A percentile compares a stretch with the other conserved stretches of the same genome.
phyloP scores from a whole-genome alignment of 2,888 invertebrate genomes.

The Nomada goodeniana region DNA sequence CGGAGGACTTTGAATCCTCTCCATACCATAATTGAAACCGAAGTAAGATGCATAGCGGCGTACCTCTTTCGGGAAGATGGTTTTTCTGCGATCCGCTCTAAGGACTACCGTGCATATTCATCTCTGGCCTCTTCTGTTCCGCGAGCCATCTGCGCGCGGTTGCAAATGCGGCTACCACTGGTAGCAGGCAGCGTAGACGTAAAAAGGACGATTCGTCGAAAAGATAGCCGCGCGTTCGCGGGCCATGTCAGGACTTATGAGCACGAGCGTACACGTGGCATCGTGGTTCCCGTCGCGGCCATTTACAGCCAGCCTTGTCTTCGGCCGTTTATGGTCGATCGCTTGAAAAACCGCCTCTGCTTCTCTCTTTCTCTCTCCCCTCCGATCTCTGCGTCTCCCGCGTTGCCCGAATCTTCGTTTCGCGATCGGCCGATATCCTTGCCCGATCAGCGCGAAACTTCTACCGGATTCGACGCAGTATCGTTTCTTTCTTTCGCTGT shows the following conservation, averaged over 20 bases:
- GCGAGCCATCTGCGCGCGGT: constrained; percentile 57
- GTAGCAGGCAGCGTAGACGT: constrained; percentile 51
- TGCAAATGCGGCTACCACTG: constrained; percentile 48
- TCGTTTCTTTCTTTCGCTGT: neutral
- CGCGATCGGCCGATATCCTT: constrained; percentile 30
- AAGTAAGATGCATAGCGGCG: neutral
- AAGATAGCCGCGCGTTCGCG: constrained; percentile 66
- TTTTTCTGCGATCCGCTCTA: constrained; percentile 11
- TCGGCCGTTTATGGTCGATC: constrained; percentile 72
- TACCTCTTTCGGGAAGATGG: neutral
- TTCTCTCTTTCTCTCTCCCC: constrained; percentile 33
- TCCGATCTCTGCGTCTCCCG: constrained; percentile 1
- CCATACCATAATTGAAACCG: constrained; percentile 14
- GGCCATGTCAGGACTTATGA: constrained; percentile 70
- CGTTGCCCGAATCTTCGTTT: constrained; percentile 20
- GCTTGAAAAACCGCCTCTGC: constrained; percentile 70
- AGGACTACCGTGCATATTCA: constrained; percentile 42
- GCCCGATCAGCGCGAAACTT: constrained; percentile 31
- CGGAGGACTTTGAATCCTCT: too few species aligned
- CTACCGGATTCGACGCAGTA: constrained; percentile 1
- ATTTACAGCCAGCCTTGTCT: constrained; percentile 82
- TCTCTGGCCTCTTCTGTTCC: constrained; percentile 40
- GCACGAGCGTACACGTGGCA: constrained; percentile 71
- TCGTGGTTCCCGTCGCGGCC: constrained; percentile 70
- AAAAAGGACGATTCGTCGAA: constrained; percentile 73